Percentiles rank a stretch among this genome's conserved stretches.
phyloP scores from a whole-genome alignment of 2,888 invertebrate species.

The Tryphoninae sp. region DNA sequence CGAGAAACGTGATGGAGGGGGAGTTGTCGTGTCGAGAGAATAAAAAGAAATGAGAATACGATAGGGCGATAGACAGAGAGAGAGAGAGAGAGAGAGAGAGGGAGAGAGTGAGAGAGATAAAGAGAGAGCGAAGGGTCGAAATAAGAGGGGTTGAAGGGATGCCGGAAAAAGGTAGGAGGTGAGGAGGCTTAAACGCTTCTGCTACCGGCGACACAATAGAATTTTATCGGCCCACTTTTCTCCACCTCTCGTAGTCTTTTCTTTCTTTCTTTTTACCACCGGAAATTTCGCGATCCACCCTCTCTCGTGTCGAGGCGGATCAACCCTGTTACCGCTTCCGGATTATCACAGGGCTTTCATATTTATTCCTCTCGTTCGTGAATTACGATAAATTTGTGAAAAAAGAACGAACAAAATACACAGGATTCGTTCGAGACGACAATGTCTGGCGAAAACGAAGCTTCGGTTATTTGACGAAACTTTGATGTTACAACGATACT shows the following conservation, averaged over 20 bases:
- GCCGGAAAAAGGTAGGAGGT: slow-evolving; percentile 52
- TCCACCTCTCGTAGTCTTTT: slow-evolving; percentile 36
- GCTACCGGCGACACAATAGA: slow-evolving; percentile 69
- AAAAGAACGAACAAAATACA: background rate
- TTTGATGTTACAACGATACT: slow-evolving; percentile 7
- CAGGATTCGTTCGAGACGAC: background rate
- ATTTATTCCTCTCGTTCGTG: background rate
- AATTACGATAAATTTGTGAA: background rate
- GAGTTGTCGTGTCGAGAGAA: slow-evolving; percentile 28
- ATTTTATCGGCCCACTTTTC: slow-evolving; percentile 64
- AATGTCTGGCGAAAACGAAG: background rate
- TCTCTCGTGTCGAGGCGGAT: slow-evolving; percentile 21
- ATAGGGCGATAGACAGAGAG: slow-evolving; percentile 25
- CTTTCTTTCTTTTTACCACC: slow-evolving; percentile 52
- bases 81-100: too few relatives aligned
- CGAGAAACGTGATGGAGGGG: slow-evolving; percentile 28
- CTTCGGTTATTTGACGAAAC: slow-evolving; percentile 5
- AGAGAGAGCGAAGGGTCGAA: slow-evolving; percentile 40
- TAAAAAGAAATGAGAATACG: slow-evolving; percentile 55
- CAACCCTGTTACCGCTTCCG: slow-evolving; percentile 19
- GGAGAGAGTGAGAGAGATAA: slow-evolving; percentile 4
- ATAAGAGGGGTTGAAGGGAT: slow-evolving; percentile 53
- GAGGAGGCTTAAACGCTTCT: slow-evolving; percentile 64
- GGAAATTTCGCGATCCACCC: slow-evolving; percentile 32
- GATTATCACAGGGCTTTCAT: background rate